Evolutionary conservation across 2,113 vertebrate genomes (phyloP), one percentile per base, ranked within the genome.

Genomic region (Dryoscopus gambensis): DNA sequence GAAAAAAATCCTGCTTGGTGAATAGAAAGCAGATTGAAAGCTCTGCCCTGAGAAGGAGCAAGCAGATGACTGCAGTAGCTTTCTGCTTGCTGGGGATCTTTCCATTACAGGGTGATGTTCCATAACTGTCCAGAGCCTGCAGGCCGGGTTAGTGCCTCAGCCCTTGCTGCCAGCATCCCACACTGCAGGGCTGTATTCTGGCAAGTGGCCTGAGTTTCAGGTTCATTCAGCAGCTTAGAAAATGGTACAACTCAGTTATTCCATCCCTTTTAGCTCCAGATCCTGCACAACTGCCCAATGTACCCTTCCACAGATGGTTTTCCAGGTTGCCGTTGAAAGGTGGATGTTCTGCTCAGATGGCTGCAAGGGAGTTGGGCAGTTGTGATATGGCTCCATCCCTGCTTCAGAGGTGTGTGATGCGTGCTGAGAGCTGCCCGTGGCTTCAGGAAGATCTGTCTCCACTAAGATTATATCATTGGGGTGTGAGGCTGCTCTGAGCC

Each of bases 1-100:
- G 91, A 37, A 91, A 77, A 87, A 67, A 78, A 37, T 84, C 69
- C 40, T 75, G 52, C 47, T 65, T 79, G 53, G 37, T 84, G 78
- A 84, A 63, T 78, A 64, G 55, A 30, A 3, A 87, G n/a, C 21
- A 56, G 11, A 47, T 68, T 25, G 53, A 89, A 87, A 84, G 56
- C 42, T 95, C 44, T 95, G 56, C 76, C 25, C 30, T 78, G 40
- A 44, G n/a, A 88, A 52, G 56, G 59, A 47, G 13, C 1, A 11
- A 73, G 42, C 67, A 75, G 63, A n/a, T 69, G 42, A 80, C 33
- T 88, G 14, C 59, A 55, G 22, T 67, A 83, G 4, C 46, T 80
- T 68, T 64, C 6, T 40, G 44, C 11, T 64, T 89, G 37, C 28
- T 73, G 50, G 86, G 44, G 27, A 64, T 90, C 27, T 82, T 64